These are phyloP conservation scores for Drosophila ustulata DNA, from an alignment of 2,888 invertebrate species.

Conservation along the genomic window DNA sequence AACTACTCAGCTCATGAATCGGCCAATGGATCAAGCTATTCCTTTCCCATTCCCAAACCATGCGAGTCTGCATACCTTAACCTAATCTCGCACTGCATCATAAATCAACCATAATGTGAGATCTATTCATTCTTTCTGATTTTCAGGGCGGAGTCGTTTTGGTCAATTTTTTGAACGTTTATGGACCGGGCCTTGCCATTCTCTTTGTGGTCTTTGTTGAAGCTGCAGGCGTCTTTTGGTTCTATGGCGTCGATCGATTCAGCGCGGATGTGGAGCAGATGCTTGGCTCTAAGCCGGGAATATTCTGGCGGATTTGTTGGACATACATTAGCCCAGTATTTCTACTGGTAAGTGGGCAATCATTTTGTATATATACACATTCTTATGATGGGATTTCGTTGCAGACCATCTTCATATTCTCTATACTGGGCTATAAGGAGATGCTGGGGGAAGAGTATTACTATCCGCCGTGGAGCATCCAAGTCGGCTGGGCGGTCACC, in stretches of 20 bases:
- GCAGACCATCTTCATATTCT: slow-evolving; percentile 93
- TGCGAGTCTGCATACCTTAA: slow-evolving; percentile 39
- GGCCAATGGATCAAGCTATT: slow-evolving; percentile 78
- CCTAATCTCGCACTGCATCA: slow-evolving; percentile 33
- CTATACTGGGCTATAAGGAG: slow-evolving; percentile 92
- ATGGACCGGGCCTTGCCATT: slow-evolving; percentile 94
- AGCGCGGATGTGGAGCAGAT: slow-evolving; percentile 92
- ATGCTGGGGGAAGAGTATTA: slow-evolving; percentile 90
- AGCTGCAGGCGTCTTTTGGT: slow-evolving; percentile 95
- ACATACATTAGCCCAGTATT: slow-evolving; percentile 94
- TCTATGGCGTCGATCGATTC: slow-evolving; percentile 94
- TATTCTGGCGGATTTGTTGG: slow-evolving; percentile 95
- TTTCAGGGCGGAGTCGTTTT: slow-evolving; percentile 93
- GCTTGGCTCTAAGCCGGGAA: slow-evolving; percentile 91
- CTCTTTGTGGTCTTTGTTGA: slow-evolving; percentile 96
- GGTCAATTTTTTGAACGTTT: slow-evolving; percentile 94
- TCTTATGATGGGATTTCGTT: background rate
- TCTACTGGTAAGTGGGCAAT: slow-evolving; percentile 87
- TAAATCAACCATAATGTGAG: slow-evolving; percentile 55
- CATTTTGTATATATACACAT: too few relatives aligned
- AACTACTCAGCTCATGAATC: slow-evolving; percentile 51
- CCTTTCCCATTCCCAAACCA: slow-evolving; percentile 31
- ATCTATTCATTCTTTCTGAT: background rate
- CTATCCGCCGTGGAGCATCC: slow-evolving; percentile 93
- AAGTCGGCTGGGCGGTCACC: slow-evolving; percentile 93